Percentiles rank a stretch among this genome's conserved stretches.
phyloP scores from a whole-genome alignment of 1,140 invertebrate genomes.

The Agrilus planipennis region DNA sequence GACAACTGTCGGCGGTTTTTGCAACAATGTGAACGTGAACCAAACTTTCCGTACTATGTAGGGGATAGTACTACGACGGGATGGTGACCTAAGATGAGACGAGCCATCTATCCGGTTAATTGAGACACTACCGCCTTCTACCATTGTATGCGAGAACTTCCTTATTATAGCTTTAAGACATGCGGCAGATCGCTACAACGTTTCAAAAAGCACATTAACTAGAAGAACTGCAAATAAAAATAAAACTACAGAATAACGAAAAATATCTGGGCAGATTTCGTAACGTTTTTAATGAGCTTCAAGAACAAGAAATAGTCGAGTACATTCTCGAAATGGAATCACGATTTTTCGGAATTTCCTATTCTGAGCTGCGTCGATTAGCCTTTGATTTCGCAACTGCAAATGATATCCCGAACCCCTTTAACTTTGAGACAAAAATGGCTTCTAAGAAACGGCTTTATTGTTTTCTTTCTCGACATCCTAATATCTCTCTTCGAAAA shows the following conservation, averaged over 20 bases:
- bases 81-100: no score
- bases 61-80: no score
- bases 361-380: conserved; percentile 26
- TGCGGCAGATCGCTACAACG: conserved; percentile 1
- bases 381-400: conserved; percentile 17
- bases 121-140: no score
- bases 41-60: no score
- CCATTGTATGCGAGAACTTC: no score
- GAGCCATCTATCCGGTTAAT: no score
- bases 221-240: conserved; percentile 6
- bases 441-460: conserved; percentile 13
- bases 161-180: no score
- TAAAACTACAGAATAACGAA: background rate
- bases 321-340: conserved; percentile 14
- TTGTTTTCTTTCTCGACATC: conserved; percentile 10
- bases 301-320: conserved; percentile 14
- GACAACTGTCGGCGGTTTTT: no score
- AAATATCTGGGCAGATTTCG: background rate
- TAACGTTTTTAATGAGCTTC: background rate
- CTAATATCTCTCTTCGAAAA: conserved; percentile 17
- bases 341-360: conserved; percentile 26
- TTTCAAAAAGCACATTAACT: conserved; percentile 1
- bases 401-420: conserved; percentile 10
- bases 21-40: no score
- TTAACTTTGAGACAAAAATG: conserved; percentile 16